Percentiles rank a stretch among this genome's conserved stretches.
phyloP scores from a whole-genome alignment of 1,140 invertebrate genomes.

The Teleopsis dalmanni region DNA sequence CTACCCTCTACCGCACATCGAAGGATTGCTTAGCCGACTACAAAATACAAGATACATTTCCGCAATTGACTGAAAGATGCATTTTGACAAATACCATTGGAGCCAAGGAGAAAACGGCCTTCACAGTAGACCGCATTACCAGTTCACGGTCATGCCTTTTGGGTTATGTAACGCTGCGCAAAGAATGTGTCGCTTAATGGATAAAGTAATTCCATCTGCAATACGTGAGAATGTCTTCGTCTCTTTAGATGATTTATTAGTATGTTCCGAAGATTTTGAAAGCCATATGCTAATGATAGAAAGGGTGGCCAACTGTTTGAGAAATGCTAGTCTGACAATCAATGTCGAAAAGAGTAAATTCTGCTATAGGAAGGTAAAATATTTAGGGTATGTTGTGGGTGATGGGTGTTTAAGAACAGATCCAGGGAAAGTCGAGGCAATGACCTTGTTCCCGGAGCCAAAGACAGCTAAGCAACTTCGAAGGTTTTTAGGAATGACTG shows the following conservation, averaged over 20 bases:
- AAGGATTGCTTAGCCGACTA: slow-evolving; percentile 14
- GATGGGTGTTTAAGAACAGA: slow-evolving; percentile 9
- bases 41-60: slow-evolving; percentile 17
- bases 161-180: slow-evolving; percentile 12
- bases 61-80: slow-evolving; percentile 19
- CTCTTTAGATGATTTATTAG: slow-evolving; percentile 45
- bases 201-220: slow-evolving; percentile 5
- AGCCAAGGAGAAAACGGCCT: too few relatives aligned
- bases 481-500: too few relatives aligned
- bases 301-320: slow-evolving; percentile 36
- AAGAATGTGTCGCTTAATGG: slow-evolving; percentile 8
- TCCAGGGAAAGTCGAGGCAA: slow-evolving; percentile 18
- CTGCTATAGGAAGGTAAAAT: slow-evolving; percentile 18
- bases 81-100: too few relatives aligned
- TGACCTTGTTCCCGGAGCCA: slow-evolving; percentile 14
- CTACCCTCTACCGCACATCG: slow-evolving; percentile 27
- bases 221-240: slow-evolving; percentile 4
- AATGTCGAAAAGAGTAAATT: slow-evolving; percentile 45
- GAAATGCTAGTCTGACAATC: slow-evolving; percentile 41
- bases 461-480: slow-evolving; percentile 12
- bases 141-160: slow-evolving; percentile 14
- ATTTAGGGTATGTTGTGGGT: slow-evolving; percentile 11
- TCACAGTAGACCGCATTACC: slow-evolving; percentile 7
- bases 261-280: slow-evolving; percentile 35
- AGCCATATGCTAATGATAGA: slow-evolving; percentile 40